phyloP scores from a whole-genome alignment of 2,888 invertebrate genomes.

The Melangyna quadrimaculata region DNA sequence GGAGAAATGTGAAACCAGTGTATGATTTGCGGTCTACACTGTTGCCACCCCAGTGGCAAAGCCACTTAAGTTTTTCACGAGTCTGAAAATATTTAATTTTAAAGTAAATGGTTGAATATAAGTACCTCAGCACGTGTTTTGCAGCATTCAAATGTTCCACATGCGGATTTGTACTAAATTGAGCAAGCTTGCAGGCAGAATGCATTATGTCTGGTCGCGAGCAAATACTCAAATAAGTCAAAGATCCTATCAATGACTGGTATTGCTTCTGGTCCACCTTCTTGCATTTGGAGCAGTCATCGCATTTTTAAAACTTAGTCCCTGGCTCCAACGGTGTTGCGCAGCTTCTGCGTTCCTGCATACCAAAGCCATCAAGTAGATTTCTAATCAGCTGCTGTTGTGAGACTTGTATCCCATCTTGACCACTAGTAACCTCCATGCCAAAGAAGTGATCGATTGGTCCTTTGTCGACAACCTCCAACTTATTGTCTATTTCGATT shows the following conservation, averaged over 20 bases:
- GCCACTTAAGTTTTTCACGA: not conserved
- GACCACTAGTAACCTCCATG: slow-evolving; percentile 19
- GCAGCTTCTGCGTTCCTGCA: not conserved
- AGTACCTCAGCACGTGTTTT: no score
- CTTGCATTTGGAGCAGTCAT: not conserved
- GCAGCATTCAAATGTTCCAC: no score
- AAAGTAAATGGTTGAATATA: no score
- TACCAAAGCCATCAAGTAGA: slow-evolving; percentile 7
- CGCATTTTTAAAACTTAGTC: slow-evolving; percentile 16
- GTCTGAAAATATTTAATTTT: no score
- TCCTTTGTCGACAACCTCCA: slow-evolving; percentile 32
- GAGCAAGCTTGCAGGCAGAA: slow-evolving; percentile 23
- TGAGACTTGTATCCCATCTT: slow-evolving; percentile 26
- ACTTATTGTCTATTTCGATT: not conserved
- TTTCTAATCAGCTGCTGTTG: slow-evolving; percentile 20
- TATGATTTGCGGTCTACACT: slow-evolving; percentile 24
- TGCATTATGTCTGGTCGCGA: slow-evolving; percentile 28
- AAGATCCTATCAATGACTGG: not conserved
- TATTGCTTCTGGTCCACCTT: no score
- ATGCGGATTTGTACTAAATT: slow-evolving; percentile 3
- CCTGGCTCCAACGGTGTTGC: slow-evolving; percentile 28
- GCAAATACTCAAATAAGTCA: not conserved
- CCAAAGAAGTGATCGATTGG: slow-evolving; percentile 29
- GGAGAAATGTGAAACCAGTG: slow-evolving; percentile 25
- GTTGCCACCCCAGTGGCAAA: slow-evolving; percentile 24